Evolutionary conservation across 2,113 vertebrate genomes (phyloP).

Genomic region (Corythornis cristatus): DNA sequence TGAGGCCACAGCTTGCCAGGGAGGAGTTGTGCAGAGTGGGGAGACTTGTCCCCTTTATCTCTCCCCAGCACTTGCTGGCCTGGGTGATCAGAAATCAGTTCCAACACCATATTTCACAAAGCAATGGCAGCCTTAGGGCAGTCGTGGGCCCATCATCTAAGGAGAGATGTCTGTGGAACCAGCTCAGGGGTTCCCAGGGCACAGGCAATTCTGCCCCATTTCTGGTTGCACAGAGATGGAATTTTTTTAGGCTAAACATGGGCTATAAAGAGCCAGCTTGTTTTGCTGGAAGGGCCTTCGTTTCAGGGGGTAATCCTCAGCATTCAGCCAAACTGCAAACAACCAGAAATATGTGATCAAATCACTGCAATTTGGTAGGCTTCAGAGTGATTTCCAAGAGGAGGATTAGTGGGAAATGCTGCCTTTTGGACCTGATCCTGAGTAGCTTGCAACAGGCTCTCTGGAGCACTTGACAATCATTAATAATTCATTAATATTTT

Average conservation of each 20-base stretch:
- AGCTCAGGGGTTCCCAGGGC: accelerated
- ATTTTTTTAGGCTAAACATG: accelerated
- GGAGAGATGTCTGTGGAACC: background rate
- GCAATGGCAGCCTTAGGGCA: background rate
- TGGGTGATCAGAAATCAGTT: background rate
- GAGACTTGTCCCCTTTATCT: background rate
- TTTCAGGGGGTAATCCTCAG: background rate
- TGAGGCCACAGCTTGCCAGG: background rate
- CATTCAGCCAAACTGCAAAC: background rate
- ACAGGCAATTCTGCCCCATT: background rate
- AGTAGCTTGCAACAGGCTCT: background rate
- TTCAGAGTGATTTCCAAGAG: background rate
- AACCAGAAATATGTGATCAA: background rate
- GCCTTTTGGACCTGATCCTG: background rate
- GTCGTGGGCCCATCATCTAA: background rate
- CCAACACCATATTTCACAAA: background rate
- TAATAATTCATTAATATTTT: background rate
- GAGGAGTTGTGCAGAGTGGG: accelerated
- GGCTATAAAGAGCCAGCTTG: background rate
- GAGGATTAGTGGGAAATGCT: background rate
- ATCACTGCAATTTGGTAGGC: background rate
- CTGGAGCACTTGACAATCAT: background rate
- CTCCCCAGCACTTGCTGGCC: background rate
- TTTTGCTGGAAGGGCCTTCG: background rate
- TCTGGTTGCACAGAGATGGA: background rate